Conservation (phyloP, 2,797 vertebrate genomes). For the Tamandua tetradactyla region DNA sequence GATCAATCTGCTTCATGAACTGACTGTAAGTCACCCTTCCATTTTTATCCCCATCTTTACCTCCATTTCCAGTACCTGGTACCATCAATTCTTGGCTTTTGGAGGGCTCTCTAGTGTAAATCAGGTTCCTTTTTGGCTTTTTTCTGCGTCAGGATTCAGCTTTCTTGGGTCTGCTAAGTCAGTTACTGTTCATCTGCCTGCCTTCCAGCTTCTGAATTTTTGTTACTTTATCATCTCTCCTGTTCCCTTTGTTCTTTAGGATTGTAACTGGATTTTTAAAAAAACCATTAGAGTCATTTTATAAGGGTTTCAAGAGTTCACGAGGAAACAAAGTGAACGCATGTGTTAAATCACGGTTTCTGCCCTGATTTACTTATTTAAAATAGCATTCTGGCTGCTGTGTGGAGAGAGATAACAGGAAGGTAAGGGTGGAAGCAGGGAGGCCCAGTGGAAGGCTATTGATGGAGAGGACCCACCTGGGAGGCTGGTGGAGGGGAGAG, state of each 20-base stretch:
- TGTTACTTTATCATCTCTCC: background rate
- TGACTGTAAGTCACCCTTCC: background rate
- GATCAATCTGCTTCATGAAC: background rate
- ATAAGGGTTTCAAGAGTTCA: background rate
- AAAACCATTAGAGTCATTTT: background rate
- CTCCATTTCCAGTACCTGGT: background rate
- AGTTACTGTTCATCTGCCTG: background rate
- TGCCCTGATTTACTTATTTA: background rate
- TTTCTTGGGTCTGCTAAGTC: background rate
- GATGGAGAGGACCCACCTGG: no score
- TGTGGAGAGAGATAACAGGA: background rate
- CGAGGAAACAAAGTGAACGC: background rate
- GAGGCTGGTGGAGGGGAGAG: background rate
- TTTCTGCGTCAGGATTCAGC: background rate
- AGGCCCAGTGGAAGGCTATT: background rate
- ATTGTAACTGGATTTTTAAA: background rate
- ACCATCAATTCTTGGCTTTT: background rate
- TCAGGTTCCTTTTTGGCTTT: background rate
- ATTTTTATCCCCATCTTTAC: background rate
- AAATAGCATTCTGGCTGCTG: background rate
- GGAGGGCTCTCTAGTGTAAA: background rate
- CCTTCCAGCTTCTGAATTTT: background rate
- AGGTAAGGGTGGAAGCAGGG: background rate
- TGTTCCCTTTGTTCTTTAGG: background rate
- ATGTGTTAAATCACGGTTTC: background rate